Evolutionary conservation across 2,888 invertebrate genomes (phyloP).

Genomic region (Idaea straminata): DNA sequence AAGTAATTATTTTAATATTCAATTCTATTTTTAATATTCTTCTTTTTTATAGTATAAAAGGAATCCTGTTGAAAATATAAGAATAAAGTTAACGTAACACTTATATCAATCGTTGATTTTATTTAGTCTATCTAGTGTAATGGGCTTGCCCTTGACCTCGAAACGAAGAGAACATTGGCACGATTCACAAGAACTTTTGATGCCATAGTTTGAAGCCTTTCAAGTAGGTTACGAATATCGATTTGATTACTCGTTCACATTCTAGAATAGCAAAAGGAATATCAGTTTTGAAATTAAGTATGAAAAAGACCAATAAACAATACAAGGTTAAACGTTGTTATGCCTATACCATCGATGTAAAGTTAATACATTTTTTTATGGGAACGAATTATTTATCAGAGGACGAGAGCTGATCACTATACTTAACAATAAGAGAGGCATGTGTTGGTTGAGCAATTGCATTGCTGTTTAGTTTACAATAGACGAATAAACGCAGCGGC

Average conservation of each 20-base stretch:
- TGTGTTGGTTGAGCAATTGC: slow-evolving; percentile 37
- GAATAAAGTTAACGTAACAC: no score
- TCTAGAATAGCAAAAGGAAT: not conserved
- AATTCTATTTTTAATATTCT: no score
- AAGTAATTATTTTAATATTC: no score
- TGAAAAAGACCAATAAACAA: no score
- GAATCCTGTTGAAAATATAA: no score
- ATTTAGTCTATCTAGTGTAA: not conserved
- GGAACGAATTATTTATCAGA: not conserved
- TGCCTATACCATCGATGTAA: not conserved
- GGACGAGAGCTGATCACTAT: slow-evolving; percentile 26
- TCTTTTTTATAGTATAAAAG: no score
- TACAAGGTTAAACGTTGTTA: no score
- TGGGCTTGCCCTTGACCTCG: not conserved
- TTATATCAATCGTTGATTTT: not conserved
- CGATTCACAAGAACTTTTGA: not conserved
- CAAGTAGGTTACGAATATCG: not conserved
- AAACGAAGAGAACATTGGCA: not conserved
- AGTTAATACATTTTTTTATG: not conserved
- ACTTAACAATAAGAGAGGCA: slow-evolving; percentile 22
- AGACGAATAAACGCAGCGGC: slow-evolving; percentile 43
- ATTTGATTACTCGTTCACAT: slow-evolving; percentile 2
- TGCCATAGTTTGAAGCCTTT: not conserved
- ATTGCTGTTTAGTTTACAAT: slow-evolving; percentile 40
- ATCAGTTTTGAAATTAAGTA: no score